Conservation (phyloP, 2,888 invertebrate species). For the Aporophyla lueneburgensis region DNA sequence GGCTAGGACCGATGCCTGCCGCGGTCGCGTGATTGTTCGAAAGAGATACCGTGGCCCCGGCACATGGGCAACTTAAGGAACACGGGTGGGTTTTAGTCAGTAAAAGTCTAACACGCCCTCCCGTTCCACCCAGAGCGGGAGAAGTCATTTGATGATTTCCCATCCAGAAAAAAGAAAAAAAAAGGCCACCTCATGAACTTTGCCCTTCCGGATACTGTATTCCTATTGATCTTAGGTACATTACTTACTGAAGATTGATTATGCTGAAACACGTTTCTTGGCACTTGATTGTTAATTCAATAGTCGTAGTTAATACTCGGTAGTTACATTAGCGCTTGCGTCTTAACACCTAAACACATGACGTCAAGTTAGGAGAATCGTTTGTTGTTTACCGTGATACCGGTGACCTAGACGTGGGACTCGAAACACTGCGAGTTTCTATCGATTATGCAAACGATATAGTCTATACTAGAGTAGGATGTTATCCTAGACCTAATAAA, state of each 20-base stretch:
- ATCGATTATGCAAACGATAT: slow-evolving; percentile 16
- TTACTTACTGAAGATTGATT: slow-evolving; percentile 13
- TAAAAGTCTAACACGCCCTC: too few species aligned
- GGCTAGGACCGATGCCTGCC: too few species aligned
- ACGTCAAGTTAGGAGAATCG: slow-evolving; percentile 48
- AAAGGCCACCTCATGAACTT: slow-evolving; percentile 1
- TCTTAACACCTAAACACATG: slow-evolving; percentile 29
- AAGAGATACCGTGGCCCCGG: too few species aligned
- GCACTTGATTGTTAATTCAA: slow-evolving; percentile 44
- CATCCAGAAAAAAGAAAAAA: too few species aligned
- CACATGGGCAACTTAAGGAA: too few species aligned
- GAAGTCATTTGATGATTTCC: too few species aligned
- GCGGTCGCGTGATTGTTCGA: too few species aligned
- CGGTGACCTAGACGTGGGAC: slow-evolving; percentile 37
- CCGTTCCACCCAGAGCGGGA: too few species aligned
- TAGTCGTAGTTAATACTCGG: slow-evolving; percentile 30
- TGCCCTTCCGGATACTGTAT: background rate
- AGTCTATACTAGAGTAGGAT: background rate
- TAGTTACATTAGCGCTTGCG: slow-evolving; percentile 46
- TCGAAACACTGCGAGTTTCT: slow-evolving; percentile 4
- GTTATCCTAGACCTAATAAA: slow-evolving; percentile 22
- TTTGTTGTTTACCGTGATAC: slow-evolving; percentile 48
- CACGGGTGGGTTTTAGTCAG: too few species aligned
- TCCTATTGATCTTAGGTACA: slow-evolving; percentile 2
- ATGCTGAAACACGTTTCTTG: slow-evolving; percentile 38